Evolutionary conservation across 2,888 invertebrate species (phyloP).

Genomic region (Chouioia cunea): DNA sequence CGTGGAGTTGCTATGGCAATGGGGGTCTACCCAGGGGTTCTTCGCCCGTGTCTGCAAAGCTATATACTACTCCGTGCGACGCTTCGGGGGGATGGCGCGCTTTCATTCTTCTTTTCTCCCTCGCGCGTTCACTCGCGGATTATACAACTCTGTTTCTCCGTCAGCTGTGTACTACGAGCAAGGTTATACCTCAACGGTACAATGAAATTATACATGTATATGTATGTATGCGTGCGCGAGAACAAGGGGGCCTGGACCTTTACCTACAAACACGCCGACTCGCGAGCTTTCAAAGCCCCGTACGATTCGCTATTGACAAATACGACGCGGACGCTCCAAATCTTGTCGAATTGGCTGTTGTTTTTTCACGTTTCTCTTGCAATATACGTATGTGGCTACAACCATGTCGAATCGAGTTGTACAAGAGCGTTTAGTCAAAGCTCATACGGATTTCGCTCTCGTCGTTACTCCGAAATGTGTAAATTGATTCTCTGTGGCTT

Average conservation of each 20-base stretch:
- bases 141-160: constrained; percentile 41
- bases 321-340: too few relatives aligned
- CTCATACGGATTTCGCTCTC: background rate
- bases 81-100: constrained; percentile 59
- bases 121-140: constrained; percentile 31
- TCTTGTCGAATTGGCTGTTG: too few relatives aligned
- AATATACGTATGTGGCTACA: background rate
- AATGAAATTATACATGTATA: too few relatives aligned
- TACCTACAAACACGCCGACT: constrained; percentile 39
- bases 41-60: constrained; percentile 57
- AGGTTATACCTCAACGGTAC: too few relatives aligned
- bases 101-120: constrained; percentile 31
- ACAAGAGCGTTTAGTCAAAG: too few relatives aligned
- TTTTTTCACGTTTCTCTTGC: background rate
- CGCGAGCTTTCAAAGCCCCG: constrained; percentile 1
- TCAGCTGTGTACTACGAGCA: constrained; percentile 51
- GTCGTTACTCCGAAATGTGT: background rate
- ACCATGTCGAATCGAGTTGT: too few relatives aligned
- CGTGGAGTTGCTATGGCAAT: constrained; percentile 66
- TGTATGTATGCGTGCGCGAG: constrained; percentile 18
- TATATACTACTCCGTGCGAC: constrained; percentile 45
- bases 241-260: constrained; percentile 30
- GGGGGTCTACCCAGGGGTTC: constrained; percentile 55
- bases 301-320: background rate
- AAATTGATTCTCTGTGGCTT: constrained; percentile 26